Evolutionary conservation across 2,113 vertebrate genomes (phyloP), one percentile per base, ranked within the genome.

Genomic region (Cyrtonyx montezumae): DNA sequence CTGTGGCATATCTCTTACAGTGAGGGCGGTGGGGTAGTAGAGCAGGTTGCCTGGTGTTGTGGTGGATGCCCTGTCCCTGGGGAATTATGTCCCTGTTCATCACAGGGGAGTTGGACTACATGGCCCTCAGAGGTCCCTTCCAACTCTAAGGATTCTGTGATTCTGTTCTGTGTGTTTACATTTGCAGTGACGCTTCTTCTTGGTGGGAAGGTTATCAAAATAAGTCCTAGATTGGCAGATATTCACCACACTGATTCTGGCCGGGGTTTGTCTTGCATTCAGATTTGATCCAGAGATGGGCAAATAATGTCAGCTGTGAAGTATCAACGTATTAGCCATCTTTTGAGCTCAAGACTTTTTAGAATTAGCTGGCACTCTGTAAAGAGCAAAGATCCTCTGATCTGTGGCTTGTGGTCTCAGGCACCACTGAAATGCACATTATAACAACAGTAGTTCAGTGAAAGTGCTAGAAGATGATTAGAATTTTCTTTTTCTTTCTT

Each of bases 381-480:
- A 34, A 1, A 66, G 23, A 53, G 56, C 62, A 42, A 59, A 74
- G 68, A 40, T 59, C n/a, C 28, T 61, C 11, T 63, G 37, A 42
- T 80, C 42, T 1, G 0, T 90, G 56, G n/a, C 56, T 58, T 86
- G 85, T 55, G 79, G 22, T 80, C 83, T 61, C 9, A 22, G 77
- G 13, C 75, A 84, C 28, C 22, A 4, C 51, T 76, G 78, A 69
- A 75, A 11, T 75, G 21, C 48, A 45, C 18, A 8, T 59, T 37
- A 37, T 88, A 63, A 76, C 21, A 81, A 23, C 17, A 28, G 30
- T 11, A 73, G 73, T 84, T 90, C 58, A 88, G 73, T 84, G 77
- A 43, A 91, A 95, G 51, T 65, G 48, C 75, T 71, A 80, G 77
- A 79, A 70, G 20, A 59, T 93, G 7, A 86, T 96, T 65, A 56